A percentile compares a stretch with the other conserved stretches of the same genome.
These are phyloP conservation scores for Scaptomyza reducta DNA, from an alignment of 2,888 invertebrate genomes.

Conservation along the genomic window DNA sequence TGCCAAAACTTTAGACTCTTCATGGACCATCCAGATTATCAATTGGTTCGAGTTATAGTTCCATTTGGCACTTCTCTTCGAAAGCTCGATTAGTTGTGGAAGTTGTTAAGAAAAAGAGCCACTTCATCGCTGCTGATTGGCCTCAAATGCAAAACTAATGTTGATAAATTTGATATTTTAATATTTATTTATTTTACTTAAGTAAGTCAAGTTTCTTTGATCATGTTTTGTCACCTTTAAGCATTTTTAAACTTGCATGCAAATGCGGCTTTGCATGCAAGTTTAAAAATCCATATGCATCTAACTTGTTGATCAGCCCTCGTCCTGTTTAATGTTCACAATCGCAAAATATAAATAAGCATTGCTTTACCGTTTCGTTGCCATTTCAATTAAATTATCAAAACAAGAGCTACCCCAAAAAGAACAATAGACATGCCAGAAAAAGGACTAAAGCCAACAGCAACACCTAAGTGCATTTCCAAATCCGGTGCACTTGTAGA, in stretches of 20 bases:
- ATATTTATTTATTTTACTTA: no score
- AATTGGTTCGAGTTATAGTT: slow-evolving; percentile 21
- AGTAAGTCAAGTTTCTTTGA: no score
- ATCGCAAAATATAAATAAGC: slow-evolving; percentile 51
- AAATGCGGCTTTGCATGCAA: no score
- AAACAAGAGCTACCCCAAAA: slow-evolving; percentile 59
- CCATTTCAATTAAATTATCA: slow-evolving; percentile 79
- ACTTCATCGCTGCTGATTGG: no score
- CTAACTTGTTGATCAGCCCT: slow-evolving; percentile 18
- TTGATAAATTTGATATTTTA: no score
- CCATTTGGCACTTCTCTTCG: neutral
- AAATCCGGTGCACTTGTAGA: slow-evolving; percentile 30
- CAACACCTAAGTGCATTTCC: slow-evolving; percentile 67
- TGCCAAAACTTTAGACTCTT: slow-evolving; percentile 36
- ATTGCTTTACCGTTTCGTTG: slow-evolving; percentile 61
- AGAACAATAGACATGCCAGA: slow-evolving; percentile 58
- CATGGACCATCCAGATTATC: slow-evolving; percentile 3
- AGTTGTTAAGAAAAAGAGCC: neutral
- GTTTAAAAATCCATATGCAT: no score
- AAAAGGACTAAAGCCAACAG: slow-evolving; percentile 42
- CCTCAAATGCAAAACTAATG: no score
- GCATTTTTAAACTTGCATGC: no score
- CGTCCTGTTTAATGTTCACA: slow-evolving; percentile 12
- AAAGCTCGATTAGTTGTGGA: slow-evolving; percentile 2
- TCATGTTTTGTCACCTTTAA: no score